These are phyloP conservation scores for Lepidonotus clava DNA, from an alignment of 2,888 invertebrate species.

Conservation along the genomic window DNA sequence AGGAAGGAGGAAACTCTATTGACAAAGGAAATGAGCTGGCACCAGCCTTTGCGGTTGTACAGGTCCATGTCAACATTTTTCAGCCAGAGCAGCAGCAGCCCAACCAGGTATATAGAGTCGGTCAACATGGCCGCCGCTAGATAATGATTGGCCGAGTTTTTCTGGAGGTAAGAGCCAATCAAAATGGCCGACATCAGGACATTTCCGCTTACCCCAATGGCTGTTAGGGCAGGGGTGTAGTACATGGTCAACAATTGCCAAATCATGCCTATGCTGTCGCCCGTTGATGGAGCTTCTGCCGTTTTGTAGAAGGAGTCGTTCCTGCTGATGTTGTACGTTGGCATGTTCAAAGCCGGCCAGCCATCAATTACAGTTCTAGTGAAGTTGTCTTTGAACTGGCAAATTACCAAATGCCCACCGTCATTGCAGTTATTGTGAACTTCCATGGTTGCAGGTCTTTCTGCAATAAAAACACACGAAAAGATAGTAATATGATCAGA, in stretches of 20 bases:
- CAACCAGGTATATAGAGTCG: background rate
- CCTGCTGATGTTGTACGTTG: background rate
- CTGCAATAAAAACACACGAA: too few relatives aligned
- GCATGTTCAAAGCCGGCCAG: background rate
- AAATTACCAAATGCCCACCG: background rate
- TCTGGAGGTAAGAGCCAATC: background rate
- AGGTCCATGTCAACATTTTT: background rate
- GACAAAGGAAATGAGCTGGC: constrained; percentile 15
- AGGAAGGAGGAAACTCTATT: background rate
- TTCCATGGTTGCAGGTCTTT: background rate
- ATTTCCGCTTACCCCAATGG: background rate
- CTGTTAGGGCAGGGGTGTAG: constrained; percentile 14
- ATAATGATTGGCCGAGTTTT: background rate
- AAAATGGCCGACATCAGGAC: background rate
- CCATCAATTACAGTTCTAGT: background rate
- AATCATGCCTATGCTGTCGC: background rate
- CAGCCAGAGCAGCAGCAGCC: constrained; percentile 29
- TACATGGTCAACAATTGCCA: background rate
- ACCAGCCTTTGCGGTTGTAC: constrained; percentile 34
- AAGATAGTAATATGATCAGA: background rate
- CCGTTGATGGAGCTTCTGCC: background rate
- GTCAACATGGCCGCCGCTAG: constrained; percentile 20
- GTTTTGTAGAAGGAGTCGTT: background rate
- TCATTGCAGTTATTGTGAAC: background rate
- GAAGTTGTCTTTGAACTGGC: background rate